phyloP scores from a whole-genome alignment of 2,888 invertebrate genomes.

The Oscheius sp. region DNA sequence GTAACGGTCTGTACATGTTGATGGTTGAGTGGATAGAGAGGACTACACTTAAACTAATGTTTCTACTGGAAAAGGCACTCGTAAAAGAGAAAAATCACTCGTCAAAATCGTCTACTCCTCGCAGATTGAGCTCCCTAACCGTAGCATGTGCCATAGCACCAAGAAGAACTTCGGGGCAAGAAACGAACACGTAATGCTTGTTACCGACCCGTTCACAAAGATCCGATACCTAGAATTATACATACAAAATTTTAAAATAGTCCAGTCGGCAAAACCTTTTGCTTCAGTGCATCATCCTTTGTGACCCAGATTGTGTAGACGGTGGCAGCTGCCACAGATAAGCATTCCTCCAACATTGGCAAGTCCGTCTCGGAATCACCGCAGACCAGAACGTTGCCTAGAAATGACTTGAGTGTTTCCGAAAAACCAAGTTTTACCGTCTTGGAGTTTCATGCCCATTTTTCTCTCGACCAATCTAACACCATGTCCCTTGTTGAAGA shows the following conservation, averaged over 20 bases:
- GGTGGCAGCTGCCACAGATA: conserved; percentile 52
- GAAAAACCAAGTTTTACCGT: conserved; percentile 30
- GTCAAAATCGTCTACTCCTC: conserved; percentile 37
- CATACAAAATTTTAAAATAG: not conserved
- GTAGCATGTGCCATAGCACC: conserved; percentile 70
- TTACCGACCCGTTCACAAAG: conserved; percentile 57
- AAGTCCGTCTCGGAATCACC: conserved; percentile 68
- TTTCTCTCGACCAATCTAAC: conserved; percentile 57
- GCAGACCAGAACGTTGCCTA: conserved; percentile 64
- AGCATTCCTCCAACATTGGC: conserved; percentile 69
- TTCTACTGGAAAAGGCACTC: not conserved
- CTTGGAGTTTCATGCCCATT: conserved; percentile 56
- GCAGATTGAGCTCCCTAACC: conserved; percentile 56
- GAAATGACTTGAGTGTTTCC: not conserved
- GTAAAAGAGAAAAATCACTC: conserved; percentile 25
- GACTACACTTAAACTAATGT: too few relatives aligned
- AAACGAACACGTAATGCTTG: conserved; percentile 60
- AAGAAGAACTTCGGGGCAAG: conserved; percentile 65
- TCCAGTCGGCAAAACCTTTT: conserved; percentile 40
- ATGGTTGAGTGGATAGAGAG: too few relatives aligned
- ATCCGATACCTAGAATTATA: conserved; percentile 49
- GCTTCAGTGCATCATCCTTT: conserved; percentile 48
- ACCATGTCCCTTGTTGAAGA: conserved; percentile 71
- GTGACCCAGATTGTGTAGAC: conserved; percentile 69
- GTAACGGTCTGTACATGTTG: too few relatives aligned